phyloP scores from a whole-genome alignment of 2,797 vertebrate genomes.

The Balearica regulorum region DNA sequence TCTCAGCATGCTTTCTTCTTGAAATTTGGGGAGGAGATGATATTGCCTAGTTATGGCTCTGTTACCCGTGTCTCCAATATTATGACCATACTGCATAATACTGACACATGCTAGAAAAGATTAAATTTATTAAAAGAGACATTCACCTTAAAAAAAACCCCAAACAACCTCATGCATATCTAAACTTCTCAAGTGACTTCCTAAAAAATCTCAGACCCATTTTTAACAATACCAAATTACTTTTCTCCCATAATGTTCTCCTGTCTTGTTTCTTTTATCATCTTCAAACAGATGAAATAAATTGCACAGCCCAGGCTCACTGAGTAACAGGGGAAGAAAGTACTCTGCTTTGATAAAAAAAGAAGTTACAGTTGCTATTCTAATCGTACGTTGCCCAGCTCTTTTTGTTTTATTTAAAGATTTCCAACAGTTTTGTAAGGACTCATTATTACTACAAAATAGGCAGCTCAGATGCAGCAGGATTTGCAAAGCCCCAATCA shows the following conservation, averaged over 20 bases:
- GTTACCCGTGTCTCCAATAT: not conserved
- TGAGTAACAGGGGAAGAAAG: not conserved
- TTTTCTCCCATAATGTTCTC: not conserved
- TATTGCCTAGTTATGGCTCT: not conserved
- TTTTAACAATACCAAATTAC: not conserved
- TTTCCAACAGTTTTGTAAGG: not conserved
- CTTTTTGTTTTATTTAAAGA: not conserved
- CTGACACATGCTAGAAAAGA: not conserved
- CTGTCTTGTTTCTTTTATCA: not conserved
- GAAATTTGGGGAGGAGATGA: not conserved
- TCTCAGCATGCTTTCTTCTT: not conserved
- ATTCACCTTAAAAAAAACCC: not conserved
- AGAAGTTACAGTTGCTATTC: not conserved
- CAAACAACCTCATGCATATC: not conserved
- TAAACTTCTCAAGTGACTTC: not conserved
- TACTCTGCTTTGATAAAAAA: not conserved
- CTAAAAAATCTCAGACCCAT: not conserved
- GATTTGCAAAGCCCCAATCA: not conserved
- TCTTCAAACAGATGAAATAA: not conserved
- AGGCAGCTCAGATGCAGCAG: not conserved
- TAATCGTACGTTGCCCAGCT: accelerated
- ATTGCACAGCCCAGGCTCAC: not conserved
- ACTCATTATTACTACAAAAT: not conserved
- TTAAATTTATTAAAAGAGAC: not conserved
- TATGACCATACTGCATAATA: not conserved